Percentiles rank a stretch among this genome's conserved stretches.
phyloP scores from a whole-genome alignment of 1,140 invertebrate genomes.

The Saxidomus purpurata region DNA sequence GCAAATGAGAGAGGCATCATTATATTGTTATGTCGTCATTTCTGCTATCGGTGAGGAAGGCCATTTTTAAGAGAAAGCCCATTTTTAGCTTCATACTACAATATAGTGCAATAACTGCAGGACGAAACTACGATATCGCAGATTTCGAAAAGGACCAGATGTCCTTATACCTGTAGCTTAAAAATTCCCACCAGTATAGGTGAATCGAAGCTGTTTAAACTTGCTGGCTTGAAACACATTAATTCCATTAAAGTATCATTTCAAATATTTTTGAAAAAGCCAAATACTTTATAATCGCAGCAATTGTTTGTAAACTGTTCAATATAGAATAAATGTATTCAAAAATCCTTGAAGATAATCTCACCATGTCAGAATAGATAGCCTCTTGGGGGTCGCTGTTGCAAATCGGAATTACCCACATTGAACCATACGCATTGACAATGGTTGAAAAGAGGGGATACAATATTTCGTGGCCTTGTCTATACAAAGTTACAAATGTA shows the following conservation, averaged over 20 bases:
- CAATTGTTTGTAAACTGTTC: conserved; percentile 47
- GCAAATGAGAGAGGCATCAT: too few species aligned
- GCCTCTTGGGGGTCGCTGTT: conserved; percentile 30
- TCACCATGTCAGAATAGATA: not conserved
- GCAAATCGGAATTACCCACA: not conserved
- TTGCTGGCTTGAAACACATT: conserved; percentile 6
- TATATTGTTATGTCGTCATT: too few species aligned
- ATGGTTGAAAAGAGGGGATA: not conserved
- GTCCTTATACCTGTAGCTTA: too few species aligned
- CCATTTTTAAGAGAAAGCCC: too few species aligned
- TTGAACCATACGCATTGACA: conserved; percentile 17
- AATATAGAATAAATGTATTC: conserved; percentile 17
- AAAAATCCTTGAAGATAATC: not conserved
- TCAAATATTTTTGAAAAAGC: conserved; percentile 33
- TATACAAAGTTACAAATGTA: not conserved
- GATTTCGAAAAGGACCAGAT: too few species aligned
- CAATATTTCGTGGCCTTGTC: not conserved
- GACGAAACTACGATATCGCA: too few species aligned
- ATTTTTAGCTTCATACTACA: too few species aligned
- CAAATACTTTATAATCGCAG: conserved; percentile 48
- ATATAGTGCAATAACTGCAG: too few species aligned
- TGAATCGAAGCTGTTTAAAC: not conserved
- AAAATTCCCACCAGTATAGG: not conserved
- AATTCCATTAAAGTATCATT: conserved; percentile 60
- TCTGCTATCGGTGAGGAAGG: too few species aligned